Conservation (phyloP, 1,140 invertebrate genomes). For the Lithobius niger region DNA sequence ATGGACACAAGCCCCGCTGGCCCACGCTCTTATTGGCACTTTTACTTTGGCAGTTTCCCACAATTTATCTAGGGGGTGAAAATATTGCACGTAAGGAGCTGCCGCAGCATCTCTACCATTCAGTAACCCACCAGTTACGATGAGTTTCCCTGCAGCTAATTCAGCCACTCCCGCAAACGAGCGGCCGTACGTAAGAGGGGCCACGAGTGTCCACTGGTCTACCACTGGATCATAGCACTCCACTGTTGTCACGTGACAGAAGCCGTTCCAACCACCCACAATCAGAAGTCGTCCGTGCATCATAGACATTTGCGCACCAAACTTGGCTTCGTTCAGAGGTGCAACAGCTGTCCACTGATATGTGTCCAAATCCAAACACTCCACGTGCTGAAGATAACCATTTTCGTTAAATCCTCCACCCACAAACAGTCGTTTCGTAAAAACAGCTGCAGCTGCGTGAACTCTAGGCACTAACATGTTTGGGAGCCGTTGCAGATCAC, state of each 20-base stretch:
- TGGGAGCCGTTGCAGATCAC: not conserved
- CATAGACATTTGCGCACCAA: not conserved
- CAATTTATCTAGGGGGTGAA: not conserved
- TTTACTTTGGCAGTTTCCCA: not conserved
- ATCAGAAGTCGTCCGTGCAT: not conserved
- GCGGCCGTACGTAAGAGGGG: not conserved
- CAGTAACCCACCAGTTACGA: not conserved
- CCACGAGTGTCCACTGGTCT: constrained; percentile 8
- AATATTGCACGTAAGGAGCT: not conserved
- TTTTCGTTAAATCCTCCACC: constrained; percentile 1
- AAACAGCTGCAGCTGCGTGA: not conserved
- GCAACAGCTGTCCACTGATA: not conserved
- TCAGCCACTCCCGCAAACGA: not conserved
- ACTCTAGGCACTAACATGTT: not conserved
- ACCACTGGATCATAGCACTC: constrained; percentile 5
- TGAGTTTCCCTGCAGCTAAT: not conserved
- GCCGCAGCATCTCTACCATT: not conserved
- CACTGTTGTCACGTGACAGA: not conserved
- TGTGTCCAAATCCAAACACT: not conserved
- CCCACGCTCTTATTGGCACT: not conserved
- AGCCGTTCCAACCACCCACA: constrained; percentile 1
- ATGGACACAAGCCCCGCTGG: not conserved
- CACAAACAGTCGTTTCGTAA: not conserved
- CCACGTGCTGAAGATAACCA: not conserved
- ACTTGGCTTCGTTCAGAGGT: not conserved